These are phyloP conservation scores for Matsumurasca onukii DNA, from an alignment of 1,140 invertebrate genomes.

Conservation along the genomic window DNA sequence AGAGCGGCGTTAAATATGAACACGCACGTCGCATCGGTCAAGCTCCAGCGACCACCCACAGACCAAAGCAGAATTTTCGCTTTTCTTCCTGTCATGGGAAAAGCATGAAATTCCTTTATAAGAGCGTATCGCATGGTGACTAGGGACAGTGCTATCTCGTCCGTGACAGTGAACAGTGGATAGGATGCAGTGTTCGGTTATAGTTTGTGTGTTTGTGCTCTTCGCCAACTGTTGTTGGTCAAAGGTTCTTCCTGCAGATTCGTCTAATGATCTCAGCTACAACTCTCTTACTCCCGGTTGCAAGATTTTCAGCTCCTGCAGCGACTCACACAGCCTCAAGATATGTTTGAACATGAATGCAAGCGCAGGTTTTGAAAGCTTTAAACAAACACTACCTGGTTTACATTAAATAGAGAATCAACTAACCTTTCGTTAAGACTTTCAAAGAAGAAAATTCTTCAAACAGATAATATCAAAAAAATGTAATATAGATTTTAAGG, in stretches of 20 bases:
- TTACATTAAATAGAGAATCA: no score
- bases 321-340: not conserved
- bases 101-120: not conserved
- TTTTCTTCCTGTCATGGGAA: not conserved
- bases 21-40: not conserved
- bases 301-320: not conserved
- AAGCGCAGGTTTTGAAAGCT: no score
- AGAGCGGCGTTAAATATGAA: constrained; percentile 13
- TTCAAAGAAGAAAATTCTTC: no score
- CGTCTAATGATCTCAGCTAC: not conserved
- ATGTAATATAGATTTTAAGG: no score
- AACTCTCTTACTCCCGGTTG: not conserved
- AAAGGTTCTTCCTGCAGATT: not conserved
- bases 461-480: no score
- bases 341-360: constrained; percentile 13
- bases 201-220: not conserved
- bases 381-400: no score
- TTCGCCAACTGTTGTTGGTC: not conserved
- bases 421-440: no score
- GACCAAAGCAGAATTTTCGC: not conserved
- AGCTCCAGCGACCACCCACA: not conserved
- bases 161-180: constrained; percentile 1
- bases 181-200: constrained; percentile 12
- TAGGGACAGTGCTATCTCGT: not conserved
- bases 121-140: not conserved